Evolutionary conservation across 1,140 invertebrate species (phyloP), one percentile per base, ranked within the genome.

Genomic region (Macrotrachela quadricornifera): DNA sequence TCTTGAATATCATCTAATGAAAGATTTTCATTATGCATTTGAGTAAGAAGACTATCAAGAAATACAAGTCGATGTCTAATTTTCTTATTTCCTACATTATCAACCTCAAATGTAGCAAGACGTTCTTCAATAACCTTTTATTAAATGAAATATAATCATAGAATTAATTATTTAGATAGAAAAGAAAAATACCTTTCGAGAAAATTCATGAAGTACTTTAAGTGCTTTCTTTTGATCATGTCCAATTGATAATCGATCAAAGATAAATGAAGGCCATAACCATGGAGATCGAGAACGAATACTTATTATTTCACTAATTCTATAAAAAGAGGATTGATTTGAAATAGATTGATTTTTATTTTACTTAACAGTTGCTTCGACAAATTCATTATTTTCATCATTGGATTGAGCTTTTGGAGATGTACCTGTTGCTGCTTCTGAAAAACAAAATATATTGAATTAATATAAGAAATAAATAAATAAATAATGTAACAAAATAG

Each of bases 61-160:
- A 95, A 94, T 40, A 90, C 88, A 54, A 87, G 74, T 59, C 84
- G 77, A 62, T 85, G 85, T 74, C 85, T 86, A 66, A 83, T 79
- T 6, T 63, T 63, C 55, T 58, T 36, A 43, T 53, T 55, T 11
- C 42, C 56, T 11, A 45, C 9, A 15, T 50, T 51, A n/a, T 59
- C 59, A 8, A 8, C 21, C 3, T 30, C 8, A 49, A 64, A 59
- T 18, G 59, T 45, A 10, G 53, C 36, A 15, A 45, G 38, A 21
- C 50, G 30, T 21, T 52, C 50, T 30, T 30, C 21, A 30, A 30
- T 30, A 30, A 30, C 21, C 8, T 30, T 8, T 2, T 15, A 15
- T 18, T n/a, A 4, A 30, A 30, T 8, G 8, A 30, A 30, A 30
- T 4, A 30, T 30, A 8, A 30, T 30, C 8, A 30, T 30, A 30